phyloP scores from a whole-genome alignment of 2,888 invertebrate genomes.

The Hypsopygia costalis region DNA sequence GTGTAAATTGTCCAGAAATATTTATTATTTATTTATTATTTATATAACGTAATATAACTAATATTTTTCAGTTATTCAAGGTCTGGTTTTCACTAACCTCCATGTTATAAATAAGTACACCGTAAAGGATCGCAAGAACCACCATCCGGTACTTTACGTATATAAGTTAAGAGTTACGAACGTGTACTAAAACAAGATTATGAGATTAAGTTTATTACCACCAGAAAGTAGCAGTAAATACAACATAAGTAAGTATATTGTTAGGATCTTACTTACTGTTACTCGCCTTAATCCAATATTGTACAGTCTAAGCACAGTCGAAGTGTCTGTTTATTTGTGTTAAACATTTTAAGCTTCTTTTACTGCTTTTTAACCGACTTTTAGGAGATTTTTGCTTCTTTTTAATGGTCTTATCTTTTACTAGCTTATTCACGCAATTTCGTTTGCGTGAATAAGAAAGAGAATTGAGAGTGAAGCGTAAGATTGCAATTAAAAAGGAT shows the following conservation, averaged over 20 bases:
- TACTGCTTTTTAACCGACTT: neutral
- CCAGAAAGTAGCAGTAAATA: conserved; percentile 25
- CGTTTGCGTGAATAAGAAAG: no score
- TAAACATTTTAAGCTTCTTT: neutral
- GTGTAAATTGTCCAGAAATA: no score
- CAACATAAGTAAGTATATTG: no score
- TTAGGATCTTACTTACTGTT: conserved; percentile 9
- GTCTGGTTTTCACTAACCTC: no score
- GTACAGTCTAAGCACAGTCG: conserved; percentile 13
- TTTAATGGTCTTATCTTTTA: no score
- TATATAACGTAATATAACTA: no score
- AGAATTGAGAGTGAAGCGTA: no score
- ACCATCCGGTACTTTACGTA: neutral
- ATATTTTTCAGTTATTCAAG: no score
- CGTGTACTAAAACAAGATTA: conserved; percentile 29
- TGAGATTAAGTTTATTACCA: conserved; percentile 31
- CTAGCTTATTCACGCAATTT: no score
- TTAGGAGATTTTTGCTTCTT: no score
- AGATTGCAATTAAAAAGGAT: no score
- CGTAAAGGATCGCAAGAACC: neutral
- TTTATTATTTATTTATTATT: no score
- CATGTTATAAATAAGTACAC: neutral
- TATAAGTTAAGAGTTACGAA: conserved; percentile 15
- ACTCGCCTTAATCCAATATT: conserved; percentile 18
- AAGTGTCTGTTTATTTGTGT: conserved; percentile 4